phyloP scores from a whole-genome alignment of 2,113 vertebrate species.

The Phycodurus eques region DNA sequence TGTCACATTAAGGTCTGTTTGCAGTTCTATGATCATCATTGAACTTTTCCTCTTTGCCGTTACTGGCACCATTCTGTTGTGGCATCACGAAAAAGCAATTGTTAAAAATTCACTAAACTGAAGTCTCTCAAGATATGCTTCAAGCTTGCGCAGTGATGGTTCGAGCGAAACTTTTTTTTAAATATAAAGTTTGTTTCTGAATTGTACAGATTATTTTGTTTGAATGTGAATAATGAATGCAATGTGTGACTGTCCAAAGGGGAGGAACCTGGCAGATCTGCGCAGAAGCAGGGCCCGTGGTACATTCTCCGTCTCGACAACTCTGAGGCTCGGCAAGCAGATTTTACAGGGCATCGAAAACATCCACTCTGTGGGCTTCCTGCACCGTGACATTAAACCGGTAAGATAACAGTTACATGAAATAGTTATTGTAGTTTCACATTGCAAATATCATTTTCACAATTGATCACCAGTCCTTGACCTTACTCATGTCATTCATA shows the following conservation, averaged over 20 bases:
- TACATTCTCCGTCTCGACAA: conserved; percentile 90
- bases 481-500: conserved; percentile 44
- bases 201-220: too few species aligned
- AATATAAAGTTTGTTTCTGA: not conserved
- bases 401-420: conserved; percentile 65
- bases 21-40: too few species aligned
- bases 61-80: too few species aligned
- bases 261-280: conserved; percentile 93
- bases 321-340: conserved; percentile 88
- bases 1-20: too few species aligned
- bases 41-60: too few species aligned
- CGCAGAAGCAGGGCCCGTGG: conserved; percentile 87
- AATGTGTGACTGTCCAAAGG: conserved; percentile 64
- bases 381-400: conserved; percentile 97
- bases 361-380: conserved; percentile 96
- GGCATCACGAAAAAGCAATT: too few species aligned
- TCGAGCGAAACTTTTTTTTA: too few species aligned
- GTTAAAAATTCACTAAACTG: not conserved
- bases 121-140: not conserved
- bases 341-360: conserved; percentile 95
- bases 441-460: not conserved
- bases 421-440: not conserved
- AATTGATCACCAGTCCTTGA: not conserved
- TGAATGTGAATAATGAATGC: not conserved
- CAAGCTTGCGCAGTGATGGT: not conserved